phyloP scores from a whole-genome alignment of 1,140 invertebrate species.

The Berghia stephanieae region DNA sequence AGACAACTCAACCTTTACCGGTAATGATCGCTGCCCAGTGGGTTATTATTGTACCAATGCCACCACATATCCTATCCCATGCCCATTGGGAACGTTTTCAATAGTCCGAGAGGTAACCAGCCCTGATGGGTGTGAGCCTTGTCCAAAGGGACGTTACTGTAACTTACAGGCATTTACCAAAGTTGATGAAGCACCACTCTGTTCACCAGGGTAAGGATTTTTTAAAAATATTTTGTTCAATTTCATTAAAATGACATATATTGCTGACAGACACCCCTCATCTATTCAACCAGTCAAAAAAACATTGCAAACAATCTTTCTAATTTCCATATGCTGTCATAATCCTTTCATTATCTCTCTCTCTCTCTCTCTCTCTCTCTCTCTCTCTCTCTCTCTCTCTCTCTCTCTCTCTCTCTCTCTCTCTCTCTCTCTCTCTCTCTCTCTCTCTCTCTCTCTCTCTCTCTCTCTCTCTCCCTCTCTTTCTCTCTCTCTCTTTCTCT shows the following conservation, averaged over 20 bases:
- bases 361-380: too few relatives aligned
- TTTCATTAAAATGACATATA: too few relatives aligned
- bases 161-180: slow-evolving; percentile 60
- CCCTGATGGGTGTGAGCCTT: slow-evolving; percentile 52
- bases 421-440: too few relatives aligned
- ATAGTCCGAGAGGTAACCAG: slow-evolving; percentile 41
- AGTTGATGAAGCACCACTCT: slow-evolving; percentile 49
- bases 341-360: too few relatives aligned
- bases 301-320: background rate
- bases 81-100: slow-evolving; percentile 61
- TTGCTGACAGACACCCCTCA: too few relatives aligned
- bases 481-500: background rate
- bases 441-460: too few relatives aligned
- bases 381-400: too few relatives aligned
- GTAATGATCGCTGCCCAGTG: slow-evolving; percentile 59
- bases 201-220: slow-evolving; percentile 53
- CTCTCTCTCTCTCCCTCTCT: background rate
- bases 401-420: too few relatives aligned
- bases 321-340: too few relatives aligned
- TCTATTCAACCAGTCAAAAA: too few relatives aligned
- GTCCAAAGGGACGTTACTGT: slow-evolving; percentile 71
- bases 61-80: slow-evolving; percentile 55
- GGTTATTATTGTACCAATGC: slow-evolving; percentile 63
- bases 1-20: slow-evolving; percentile 54
- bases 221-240: background rate